A percentile compares a stretch with the other conserved stretches of the same genome.
Evolutionary conservation across 92 coral and sea anemone genomes (phyloP).

Genomic region (Palythoa caribaeorum): DNA sequence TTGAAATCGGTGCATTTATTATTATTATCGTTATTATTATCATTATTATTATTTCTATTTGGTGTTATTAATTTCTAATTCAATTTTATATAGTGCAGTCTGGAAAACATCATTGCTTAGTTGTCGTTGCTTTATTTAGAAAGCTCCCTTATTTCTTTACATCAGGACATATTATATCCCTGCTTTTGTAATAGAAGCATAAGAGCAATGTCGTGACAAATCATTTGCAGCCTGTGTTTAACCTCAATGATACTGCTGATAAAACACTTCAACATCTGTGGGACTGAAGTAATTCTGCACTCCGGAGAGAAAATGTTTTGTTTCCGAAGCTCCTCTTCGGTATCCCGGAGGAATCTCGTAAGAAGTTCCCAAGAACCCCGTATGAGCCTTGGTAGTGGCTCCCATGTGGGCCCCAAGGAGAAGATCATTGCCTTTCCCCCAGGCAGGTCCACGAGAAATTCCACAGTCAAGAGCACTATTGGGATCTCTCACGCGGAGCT

Average conservation of each 20-base stretch:
- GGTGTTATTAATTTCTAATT: too few relatives aligned
- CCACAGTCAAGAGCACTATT: conserved; percentile 35
- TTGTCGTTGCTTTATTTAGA: too few relatives aligned
- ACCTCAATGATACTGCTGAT: conserved; percentile 4
- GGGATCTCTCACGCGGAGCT: conserved; percentile 18
- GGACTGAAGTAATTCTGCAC: conserved; percentile 33
- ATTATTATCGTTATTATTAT: too few relatives aligned
- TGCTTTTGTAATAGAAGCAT: background rate
- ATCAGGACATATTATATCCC: background rate
- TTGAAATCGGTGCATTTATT: too few relatives aligned
- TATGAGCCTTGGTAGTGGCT: conserved; percentile 22
- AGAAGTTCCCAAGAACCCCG: conserved; percentile 31
- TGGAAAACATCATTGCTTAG: too few relatives aligned
- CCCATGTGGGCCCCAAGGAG: conserved; percentile 40
- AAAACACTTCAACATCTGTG: conserved; percentile 45
- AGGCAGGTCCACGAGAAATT: conserved; percentile 29
- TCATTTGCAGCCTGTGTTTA: background rate
- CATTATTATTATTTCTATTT: too few relatives aligned
- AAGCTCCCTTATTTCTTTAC: too few relatives aligned
- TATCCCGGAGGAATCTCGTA: conserved; percentile 31
- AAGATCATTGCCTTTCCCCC: conserved; percentile 36
- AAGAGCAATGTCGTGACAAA: background rate
- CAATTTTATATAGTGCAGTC: too few relatives aligned
- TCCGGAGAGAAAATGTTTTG: conserved; percentile 39
- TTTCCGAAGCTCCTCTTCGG: conserved; percentile 30